Base-by-base conservation (phyloP, 2,888 invertebrate species). In the Xylota segnis region DNA sequence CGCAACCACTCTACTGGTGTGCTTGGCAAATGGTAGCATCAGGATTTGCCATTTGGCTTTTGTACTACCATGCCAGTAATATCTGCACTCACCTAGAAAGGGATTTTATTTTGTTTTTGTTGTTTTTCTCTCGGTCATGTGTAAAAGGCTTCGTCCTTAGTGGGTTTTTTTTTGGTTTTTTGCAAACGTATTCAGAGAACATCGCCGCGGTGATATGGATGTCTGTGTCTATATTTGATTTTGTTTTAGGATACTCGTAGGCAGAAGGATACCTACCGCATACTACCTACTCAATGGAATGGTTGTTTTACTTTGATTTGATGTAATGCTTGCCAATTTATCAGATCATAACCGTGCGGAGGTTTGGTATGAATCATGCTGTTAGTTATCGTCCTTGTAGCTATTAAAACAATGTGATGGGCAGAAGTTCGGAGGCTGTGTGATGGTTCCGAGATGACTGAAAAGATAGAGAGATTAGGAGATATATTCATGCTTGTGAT, bases 21-120 rank as follows among this genome's bases (percentile, higher is more conserved):
- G 52, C n/a, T 75, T 78, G 66, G 79, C 63, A 82, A 71, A 71
- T 52, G 70, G 83, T 63, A 68, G 83, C 68, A 70, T 63, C 63
- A 70, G 79, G 70, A 79, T 75, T 70, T 75, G 63, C 74, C 70
- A 74, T 84, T 84, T 79, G 56, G 66, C 77, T 61, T 83, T 78
- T 78, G 72, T 61, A 59, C 34, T 61, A 66, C 43, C 32, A 47
- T 16, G 50, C 14, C 63, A 65, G 32, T 52, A 65, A 58, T 82
- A 75, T 82, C 70, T 71, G 76, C 76, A 65, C 76, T 82, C 50
- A 82, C 76, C 76, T 82, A 76, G 23, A 58, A 47, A 58, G n/a
- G 68, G 61, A 34, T 27, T 23, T 23, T 23, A 10, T 37, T 12
- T 9, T 37, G 7, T 32, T 61, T 61, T n/a, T 29, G 0, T 23